These are phyloP conservation scores for Apistogramma diplotaenia DNA, from an alignment of 2,113 vertebrate species.

Conservation along the genomic window DNA sequence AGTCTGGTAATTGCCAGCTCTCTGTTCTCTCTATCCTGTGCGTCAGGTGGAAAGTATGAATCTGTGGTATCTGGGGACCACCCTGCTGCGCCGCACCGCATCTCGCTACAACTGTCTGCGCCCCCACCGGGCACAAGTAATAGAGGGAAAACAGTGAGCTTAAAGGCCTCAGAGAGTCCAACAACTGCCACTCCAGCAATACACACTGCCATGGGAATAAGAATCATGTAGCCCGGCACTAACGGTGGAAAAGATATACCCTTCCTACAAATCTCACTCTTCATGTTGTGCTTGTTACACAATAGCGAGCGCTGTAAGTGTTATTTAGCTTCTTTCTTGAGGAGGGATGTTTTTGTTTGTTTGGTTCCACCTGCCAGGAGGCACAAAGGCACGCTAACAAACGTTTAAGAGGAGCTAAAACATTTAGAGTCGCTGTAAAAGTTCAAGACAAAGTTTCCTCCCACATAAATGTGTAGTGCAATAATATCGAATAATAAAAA, in stretches of 20 bases:
- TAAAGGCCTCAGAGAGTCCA: slow-evolving; percentile 60
- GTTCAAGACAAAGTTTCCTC: background rate
- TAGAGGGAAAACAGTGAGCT: slow-evolving; percentile 54
- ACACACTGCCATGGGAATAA: slow-evolving; percentile 42
- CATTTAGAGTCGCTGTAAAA: background rate
- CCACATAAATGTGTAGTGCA: background rate
- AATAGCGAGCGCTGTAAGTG: background rate
- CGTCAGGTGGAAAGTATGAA: slow-evolving; percentile 70
- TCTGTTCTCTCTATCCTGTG: slow-evolving; percentile 65
- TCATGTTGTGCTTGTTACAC: slow-evolving; percentile 19
- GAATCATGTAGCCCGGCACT: slow-evolving; percentile 12
- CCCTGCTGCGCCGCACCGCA: slow-evolving; percentile 48
- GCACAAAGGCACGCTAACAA: background rate
- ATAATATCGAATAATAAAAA: background rate
- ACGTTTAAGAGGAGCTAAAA: background rate
- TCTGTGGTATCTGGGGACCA: slow-evolving; percentile 61
- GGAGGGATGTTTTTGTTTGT: slow-evolving; percentile 7
- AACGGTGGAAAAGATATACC: slow-evolving; percentile 33
- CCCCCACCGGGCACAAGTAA: slow-evolving; percentile 60
- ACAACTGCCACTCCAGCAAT: slow-evolving; percentile 60
- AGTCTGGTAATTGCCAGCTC: slow-evolving; percentile 69
- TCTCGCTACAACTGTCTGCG: slow-evolving; percentile 49
- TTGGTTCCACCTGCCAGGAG: slow-evolving; percentile 12
- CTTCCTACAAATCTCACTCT: slow-evolving; percentile 25
- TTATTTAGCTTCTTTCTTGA: background rate